phyloP scores from a whole-genome alignment of 2,113 vertebrate genomes.

The Struthio camelus region DNA sequence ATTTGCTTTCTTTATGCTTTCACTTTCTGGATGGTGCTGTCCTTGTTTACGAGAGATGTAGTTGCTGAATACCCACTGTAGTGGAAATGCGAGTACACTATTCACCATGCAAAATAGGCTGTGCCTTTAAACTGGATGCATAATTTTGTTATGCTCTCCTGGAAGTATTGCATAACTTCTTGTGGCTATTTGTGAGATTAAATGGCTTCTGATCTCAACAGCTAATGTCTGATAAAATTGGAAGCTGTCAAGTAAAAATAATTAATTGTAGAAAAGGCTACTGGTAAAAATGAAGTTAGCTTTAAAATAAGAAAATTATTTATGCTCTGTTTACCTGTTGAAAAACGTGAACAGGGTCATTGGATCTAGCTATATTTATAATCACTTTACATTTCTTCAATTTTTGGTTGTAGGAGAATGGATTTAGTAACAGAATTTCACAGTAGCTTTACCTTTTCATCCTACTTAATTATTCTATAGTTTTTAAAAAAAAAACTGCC shows the following conservation, averaged over 20 bases:
- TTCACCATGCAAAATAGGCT: background rate
- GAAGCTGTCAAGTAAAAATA: background rate
- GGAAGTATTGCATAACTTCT: background rate
- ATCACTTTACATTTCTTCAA: rapidly evolving
- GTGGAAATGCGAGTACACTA: rapidly evolving
- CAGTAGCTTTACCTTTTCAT: background rate
- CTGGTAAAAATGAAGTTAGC: background rate
- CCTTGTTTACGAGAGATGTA: background rate
- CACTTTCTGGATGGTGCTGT: background rate
- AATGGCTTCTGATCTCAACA: background rate
- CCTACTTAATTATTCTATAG: background rate
- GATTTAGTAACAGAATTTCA: background rate
- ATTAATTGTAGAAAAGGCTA: background rate
- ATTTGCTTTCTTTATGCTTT: background rate
- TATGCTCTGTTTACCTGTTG: background rate
- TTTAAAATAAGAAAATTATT: background rate
- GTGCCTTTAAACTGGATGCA: background rate
- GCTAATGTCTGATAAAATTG: background rate
- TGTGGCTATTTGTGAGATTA: background rate
- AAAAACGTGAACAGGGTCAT: background rate
- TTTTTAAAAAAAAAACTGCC: background rate
- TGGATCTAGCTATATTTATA: background rate
- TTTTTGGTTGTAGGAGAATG: background rate
- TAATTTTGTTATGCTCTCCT: rapidly evolving
- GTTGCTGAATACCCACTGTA: background rate